Evolutionary conservation across 2,888 invertebrate genomes (phyloP), one percentile per base, ranked within the genome.

Genomic region (Cryptops parisi): DNA sequence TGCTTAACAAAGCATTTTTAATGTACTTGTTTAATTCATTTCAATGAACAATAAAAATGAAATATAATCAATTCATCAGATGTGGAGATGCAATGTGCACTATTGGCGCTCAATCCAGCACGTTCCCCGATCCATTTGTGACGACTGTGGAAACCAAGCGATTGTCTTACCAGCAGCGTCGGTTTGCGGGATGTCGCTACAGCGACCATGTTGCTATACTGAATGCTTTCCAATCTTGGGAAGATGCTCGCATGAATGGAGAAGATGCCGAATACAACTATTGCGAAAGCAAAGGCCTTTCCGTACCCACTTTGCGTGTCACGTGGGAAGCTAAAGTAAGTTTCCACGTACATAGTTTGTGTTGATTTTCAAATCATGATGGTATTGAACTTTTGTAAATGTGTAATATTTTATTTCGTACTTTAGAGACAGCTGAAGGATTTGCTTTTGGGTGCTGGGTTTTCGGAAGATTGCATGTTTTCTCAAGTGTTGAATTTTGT

Each of bases 121-220:
- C 93, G 0, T 91, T 93, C 69, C 90, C 91, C 0, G 93, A 97
- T 70, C 87, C 52, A 17, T 57, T 56, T 41, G 46, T 54, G 44
- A n/a, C 58, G 61, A 62, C 63, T 4, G 62, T 66, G 4, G 72
- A 73, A 60, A 68, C 72, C 49, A 75, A 84, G 4, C 74, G 91
- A 17, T 73, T 97, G 55, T 81, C 83, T 6, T 78, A 79, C 61
- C 84, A 86, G 60, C 96, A 97, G 68, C 79, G 85, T 55, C 82
- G 82, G 25, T 76, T 97, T 58, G 83, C 87, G 2, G 96, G 94
- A 0, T 81, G 80, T 52, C 74, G 90, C 46, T 84, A 80, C 63
- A 93, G 93, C 3, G 98, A 98, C 70, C 97, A 97, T 66, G 82
- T 96, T 17, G 94, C 96, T 3, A 82, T 94, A 81, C 73, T 97